Conservation (phyloP, 2,797 vertebrate genomes). For the Trematomus bernacchii region DNA sequence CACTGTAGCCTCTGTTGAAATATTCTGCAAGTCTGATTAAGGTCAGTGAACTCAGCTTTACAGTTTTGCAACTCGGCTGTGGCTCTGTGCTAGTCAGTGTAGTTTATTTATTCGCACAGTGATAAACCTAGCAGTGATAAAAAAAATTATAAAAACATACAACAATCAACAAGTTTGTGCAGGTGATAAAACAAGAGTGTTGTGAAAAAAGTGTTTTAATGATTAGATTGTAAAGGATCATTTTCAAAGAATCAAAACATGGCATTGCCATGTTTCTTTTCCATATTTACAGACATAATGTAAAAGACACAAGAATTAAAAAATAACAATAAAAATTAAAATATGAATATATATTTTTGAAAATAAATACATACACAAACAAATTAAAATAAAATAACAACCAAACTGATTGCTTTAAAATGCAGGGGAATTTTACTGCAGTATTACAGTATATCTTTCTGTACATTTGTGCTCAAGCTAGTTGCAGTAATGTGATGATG, state of each 20-base stretch:
- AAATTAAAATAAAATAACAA: too few species aligned
- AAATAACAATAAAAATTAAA: too few species aligned
- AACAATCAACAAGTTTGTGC: slow-evolving; percentile 27
- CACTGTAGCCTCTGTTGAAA: slow-evolving; percentile 27
- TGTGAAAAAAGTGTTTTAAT: neutral
- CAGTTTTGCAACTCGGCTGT: slow-evolving; percentile 19
- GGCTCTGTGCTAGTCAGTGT: slow-evolving; percentile 14
- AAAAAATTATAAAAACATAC: neutral
- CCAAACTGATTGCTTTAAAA: neutral
- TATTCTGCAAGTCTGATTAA: slow-evolving; percentile 30
- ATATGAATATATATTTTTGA: too few species aligned
- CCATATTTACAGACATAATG: too few species aligned
- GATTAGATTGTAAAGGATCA: too few species aligned
- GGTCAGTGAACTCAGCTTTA: slow-evolving; percentile 41
- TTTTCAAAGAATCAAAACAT: too few species aligned
- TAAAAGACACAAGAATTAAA: too few species aligned
- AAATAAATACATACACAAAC: too few species aligned
- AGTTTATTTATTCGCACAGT: slow-evolving; percentile 47
- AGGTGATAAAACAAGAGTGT: slow-evolving; percentile 47
- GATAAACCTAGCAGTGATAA: slow-evolving; percentile 26
- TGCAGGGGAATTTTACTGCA: neutral
- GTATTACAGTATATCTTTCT: neutral
- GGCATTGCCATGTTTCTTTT: too few species aligned
- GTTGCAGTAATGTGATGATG: neutral
- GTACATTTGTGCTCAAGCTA: neutral